These are phyloP conservation scores for Capromys pilorides DNA, from an alignment of 2,797 vertebrate genomes.

Conservation along the genomic window DNA sequence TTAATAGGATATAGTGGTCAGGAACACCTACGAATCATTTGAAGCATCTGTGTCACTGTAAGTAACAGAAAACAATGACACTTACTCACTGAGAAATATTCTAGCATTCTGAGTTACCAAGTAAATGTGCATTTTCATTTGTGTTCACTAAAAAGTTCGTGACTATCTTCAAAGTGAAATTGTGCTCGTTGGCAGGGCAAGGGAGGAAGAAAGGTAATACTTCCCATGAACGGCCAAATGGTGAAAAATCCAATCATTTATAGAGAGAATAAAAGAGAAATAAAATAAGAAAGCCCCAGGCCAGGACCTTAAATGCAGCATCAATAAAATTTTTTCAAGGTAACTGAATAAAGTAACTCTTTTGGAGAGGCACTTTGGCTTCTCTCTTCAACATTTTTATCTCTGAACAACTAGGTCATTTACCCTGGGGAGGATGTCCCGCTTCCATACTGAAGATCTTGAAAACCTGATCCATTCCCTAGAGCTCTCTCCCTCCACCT, in stretches of 20 bases:
- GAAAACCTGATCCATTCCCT: not conserved
- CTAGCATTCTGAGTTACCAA: conserved; percentile 8
- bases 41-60: conserved; percentile 7
- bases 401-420: not conserved
- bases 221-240: not conserved
- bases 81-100: not conserved
- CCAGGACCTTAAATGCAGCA: not conserved
- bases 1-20: conserved; percentile 24
- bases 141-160: not conserved
- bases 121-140: conserved; percentile 34
- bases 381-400: not conserved
- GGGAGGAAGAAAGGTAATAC: not conserved
- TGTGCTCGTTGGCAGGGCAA: not conserved
- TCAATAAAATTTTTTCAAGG: not conserved
- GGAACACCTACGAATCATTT: conserved; percentile 40
- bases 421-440: not conserved
- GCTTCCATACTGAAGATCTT: not conserved
- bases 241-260: not conserved
- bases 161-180: not conserved
- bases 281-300: not conserved
- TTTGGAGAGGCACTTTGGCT: not conserved
- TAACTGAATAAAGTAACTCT: conserved; percentile 4
- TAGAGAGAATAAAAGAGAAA: not conserved
- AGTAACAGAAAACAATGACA: conserved; percentile 5
- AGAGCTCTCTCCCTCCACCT: not conserved